Evolutionary conservation across 2,113 vertebrate genomes (phyloP).

Genomic region (Narcine bancroftii): DNA sequence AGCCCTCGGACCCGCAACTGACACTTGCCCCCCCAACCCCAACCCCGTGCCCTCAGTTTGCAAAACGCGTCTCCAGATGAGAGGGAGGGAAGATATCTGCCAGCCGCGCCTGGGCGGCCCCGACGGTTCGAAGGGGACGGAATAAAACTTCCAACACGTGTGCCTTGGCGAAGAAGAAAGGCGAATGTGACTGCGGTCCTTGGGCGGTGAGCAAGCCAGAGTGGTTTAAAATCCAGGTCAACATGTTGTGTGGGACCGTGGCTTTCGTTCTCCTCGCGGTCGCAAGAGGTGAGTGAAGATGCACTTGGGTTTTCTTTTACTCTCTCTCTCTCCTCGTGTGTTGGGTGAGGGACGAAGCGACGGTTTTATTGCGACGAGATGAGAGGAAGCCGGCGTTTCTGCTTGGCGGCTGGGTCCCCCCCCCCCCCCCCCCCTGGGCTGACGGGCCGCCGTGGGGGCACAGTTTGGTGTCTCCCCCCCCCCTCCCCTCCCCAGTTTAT

Average conservation of each 20-base stretch:
- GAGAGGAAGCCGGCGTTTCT: too few relatives aligned
- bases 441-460: background rate
- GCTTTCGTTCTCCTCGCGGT: slow-evolving; percentile 7
- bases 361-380: too few relatives aligned
- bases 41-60: too few relatives aligned
- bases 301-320: too few relatives aligned
- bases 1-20: background rate
- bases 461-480: background rate
- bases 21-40: background rate
- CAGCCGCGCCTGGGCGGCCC: too few relatives aligned
- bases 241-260: slow-evolving; percentile 13
- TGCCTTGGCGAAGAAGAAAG: background rate
- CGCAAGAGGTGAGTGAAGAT: slow-evolving; percentile 7
- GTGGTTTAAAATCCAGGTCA: slow-evolving; percentile 2
- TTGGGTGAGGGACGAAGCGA: background rate
- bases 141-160: slow-evolving; percentile 6
- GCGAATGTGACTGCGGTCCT: background rate
- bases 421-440: too few relatives aligned
- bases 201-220: background rate
- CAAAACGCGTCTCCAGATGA: too few relatives aligned
- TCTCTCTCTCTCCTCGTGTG: too few relatives aligned
- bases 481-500: background rate
- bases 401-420: too few relatives aligned
- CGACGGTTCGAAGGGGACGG: background rate
- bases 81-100: background rate